phyloP scores from a whole-genome alignment of 2,113 vertebrate species.

The Erythrolamprus reginae region DNA sequence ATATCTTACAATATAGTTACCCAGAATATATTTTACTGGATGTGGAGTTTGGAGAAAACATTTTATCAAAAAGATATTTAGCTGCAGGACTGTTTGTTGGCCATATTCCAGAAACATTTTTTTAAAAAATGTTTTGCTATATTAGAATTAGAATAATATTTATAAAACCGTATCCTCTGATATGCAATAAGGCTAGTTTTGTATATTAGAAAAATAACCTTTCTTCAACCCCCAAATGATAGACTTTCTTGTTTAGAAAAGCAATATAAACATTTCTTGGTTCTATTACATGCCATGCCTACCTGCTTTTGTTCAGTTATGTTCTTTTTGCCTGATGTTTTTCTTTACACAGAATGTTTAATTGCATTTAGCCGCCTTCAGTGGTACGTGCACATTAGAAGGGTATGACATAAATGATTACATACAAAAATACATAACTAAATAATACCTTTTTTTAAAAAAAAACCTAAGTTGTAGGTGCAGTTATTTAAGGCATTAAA shows the following conservation, averaged over 20 bases:
- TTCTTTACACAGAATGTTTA: neutral
- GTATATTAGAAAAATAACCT: neutral
- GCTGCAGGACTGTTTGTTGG: slow-evolving; percentile 10
- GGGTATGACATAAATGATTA: neutral
- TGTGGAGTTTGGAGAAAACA: neutral
- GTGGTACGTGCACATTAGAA: neutral
- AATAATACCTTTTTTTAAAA: neutral
- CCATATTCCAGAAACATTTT: slow-evolving; percentile 26
- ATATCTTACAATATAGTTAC: neutral
- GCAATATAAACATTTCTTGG: neutral
- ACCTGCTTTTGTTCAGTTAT: neutral
- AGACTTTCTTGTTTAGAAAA: neutral
- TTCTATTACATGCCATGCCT: neutral
- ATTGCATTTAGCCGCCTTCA: neutral
- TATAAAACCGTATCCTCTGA: neutral
- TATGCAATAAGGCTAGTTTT: neutral
- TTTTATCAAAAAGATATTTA: neutral
- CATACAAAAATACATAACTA: neutral
- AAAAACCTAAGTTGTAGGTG: neutral
- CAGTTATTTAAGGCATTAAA: neutral
- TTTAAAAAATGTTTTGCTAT: neutral
- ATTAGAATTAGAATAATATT: neutral
- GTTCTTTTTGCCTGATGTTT: neutral
- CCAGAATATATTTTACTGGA: neutral
- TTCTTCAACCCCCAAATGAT: neutral